A percentile compares a stretch with the other conserved stretches of the same genome.
Evolutionary conservation across 30 jellyfish, hydroid and myxozoan species (phyloP).

Genomic region (Aurelia sp.): DNA sequence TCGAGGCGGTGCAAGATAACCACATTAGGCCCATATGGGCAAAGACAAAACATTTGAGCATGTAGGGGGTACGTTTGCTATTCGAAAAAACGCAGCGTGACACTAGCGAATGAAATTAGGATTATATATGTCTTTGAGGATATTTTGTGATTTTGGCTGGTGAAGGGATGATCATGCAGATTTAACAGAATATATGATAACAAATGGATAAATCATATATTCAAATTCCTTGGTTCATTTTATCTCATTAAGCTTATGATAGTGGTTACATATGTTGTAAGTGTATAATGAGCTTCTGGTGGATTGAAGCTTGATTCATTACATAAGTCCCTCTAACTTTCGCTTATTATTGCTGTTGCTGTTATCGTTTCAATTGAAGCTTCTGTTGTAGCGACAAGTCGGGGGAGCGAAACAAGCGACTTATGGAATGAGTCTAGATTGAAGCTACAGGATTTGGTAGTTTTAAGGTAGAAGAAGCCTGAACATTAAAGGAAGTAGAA

Average conservation of each 20-base stretch:
- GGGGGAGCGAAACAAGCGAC: no score
- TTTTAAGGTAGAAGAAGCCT: no score
- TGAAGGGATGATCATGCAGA: constrained; percentile 17
- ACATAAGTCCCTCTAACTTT: not conserved
- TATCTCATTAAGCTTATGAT: constrained; percentile 28
- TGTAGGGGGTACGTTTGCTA: constrained; percentile 68
- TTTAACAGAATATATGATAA: constrained; percentile 26
- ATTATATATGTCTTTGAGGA: constrained; percentile 23
- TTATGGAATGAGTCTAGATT: no score
- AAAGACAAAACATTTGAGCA: not conserved
- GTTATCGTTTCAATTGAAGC: no score
- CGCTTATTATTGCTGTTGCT: no score
- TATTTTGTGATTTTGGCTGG: constrained; percentile 7
- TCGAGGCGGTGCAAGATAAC: constrained; percentile 65
- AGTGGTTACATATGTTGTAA: constrained; percentile 18
- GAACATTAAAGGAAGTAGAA: no score
- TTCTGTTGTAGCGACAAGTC: no score
- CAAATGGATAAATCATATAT: constrained; percentile 20
- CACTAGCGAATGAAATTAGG: constrained; percentile 45
- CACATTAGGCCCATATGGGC: constrained; percentile 35
- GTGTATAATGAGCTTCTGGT: constrained; percentile 4
- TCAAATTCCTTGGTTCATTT: constrained; percentile 11
- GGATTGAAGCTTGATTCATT: not conserved
- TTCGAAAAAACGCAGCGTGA: constrained; percentile 59
- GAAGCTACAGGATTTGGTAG: not conserved